Base-by-base conservation (phyloP, 1,140 invertebrate species). In the Tenebrio molitor region DNA sequence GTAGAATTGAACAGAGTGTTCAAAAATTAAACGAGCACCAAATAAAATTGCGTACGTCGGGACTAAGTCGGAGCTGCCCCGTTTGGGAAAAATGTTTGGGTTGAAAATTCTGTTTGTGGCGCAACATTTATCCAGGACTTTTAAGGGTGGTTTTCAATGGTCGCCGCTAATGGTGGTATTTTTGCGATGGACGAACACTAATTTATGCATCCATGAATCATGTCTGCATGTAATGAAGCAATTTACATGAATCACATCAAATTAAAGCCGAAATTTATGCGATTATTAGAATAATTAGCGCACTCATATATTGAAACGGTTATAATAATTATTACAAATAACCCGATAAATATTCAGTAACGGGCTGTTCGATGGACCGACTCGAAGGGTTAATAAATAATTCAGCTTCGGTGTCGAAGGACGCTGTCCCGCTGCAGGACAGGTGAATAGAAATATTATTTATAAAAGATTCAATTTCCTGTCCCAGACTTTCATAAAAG, bases 391-490 rank as follows among this genome's bases (percentile, higher is more conserved):
- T 17, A 29, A 58, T 58, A 58, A 58, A 58, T 58, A 58, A 25
- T 50, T 23, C 19, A 29, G n/a, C 15, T 12, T 25, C n/a, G 4
- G 23, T 29, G 23, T 58, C 50, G 12, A 2, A 29, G 25, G 25
- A 29, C 25, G 25, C 3, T 8, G 25, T 29, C 25, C 25, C 25
- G 8, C 25, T 5, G 21, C 10, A 29, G 50, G 50, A 58, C 50
- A 58, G 50, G 50, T 58, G 23, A 29, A 25, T 29, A 12, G 23
- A 29, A 58, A 58, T 58, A 58, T 58, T 58, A 17, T 58, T 68
- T 68, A 68, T 68, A 68, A 68, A 46, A 50, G 65, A 50, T 50
- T 68, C 46, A 68, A 50, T 68, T 58, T 58, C 23, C 50, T 15
- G 50, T 12, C 7, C 50, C 23, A 58, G 50, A 58, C 50, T 25